These are phyloP conservation scores for Spilogale gracilis DNA, from an alignment of 2,113 vertebrate species.

Conservation along the genomic window DNA sequence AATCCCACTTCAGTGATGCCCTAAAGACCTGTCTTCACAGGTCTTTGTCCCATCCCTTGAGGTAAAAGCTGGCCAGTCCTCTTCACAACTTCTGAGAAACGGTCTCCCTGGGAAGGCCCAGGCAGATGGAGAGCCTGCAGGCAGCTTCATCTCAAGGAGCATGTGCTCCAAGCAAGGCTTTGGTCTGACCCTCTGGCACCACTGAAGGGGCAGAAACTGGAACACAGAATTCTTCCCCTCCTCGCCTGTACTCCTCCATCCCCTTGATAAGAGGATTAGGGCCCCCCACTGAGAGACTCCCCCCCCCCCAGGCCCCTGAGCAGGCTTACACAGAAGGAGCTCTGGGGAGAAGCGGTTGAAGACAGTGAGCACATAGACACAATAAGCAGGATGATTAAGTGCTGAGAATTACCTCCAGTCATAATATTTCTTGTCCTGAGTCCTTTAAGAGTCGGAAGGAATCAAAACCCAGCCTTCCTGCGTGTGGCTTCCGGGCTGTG, in stretches of 20 bases:
- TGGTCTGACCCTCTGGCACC: background rate
- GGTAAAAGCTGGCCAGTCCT: background rate
- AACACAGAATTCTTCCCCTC: background rate
- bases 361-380: background rate
- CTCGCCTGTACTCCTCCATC: no score
- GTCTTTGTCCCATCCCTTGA: background rate
- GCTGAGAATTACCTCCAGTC: background rate
- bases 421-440: background rate
- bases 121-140: background rate
- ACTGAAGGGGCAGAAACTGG: background rate
- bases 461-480: background rate
- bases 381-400: background rate
- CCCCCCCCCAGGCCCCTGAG: background rate
- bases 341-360: background rate
- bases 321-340: background rate
- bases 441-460: background rate
- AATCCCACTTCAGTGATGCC: background rate
- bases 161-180: background rate
- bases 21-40: background rate
- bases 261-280: constrained; percentile 57
- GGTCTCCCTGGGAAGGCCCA: background rate
- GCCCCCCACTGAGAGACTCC: background rate
- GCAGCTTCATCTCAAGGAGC: background rate
- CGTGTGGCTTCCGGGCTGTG: background rate
- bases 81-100: background rate